Percentiles rank a stretch among this genome's conserved stretches.
Conservation (phyloP, 2,113 vertebrate species). For the Dicrurus megarhynchus region DNA sequence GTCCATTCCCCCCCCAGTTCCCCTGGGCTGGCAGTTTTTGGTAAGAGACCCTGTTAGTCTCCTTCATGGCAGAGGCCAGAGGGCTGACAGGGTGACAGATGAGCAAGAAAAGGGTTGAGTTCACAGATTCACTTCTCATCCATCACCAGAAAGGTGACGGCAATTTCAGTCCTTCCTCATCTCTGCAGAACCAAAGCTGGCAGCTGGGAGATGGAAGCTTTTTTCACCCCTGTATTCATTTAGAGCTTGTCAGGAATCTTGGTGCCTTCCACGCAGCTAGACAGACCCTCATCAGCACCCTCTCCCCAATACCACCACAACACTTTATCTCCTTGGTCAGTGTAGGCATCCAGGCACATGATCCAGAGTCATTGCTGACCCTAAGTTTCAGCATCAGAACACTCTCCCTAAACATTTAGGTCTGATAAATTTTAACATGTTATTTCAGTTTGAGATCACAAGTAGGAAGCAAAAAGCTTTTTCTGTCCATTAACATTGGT, state of each 20-base stretch:
- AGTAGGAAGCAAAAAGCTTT: neutral
- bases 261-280: neutral
- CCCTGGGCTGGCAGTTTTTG: neutral
- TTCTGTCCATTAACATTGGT: neutral
- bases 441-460: neutral
- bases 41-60: neutral
- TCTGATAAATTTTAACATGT: neutral
- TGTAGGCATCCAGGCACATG: neutral
- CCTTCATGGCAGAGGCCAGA: neutral
- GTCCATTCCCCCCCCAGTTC: neutral
- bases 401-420: neutral
- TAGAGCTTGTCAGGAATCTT: neutral
- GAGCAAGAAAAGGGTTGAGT: neutral
- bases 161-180: neutral
- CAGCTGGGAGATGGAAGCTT: neutral
- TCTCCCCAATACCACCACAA: neutral
- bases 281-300: neutral
- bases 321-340: neutral
- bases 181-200: neutral
- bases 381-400: neutral
- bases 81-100: neutral
- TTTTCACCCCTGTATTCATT: neutral
- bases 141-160: neutral
- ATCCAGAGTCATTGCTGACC: neutral
- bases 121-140: neutral